Percentiles rank a stretch among this genome's conserved stretches.
Conservation (phyloP, 2,888 invertebrate species). For the Phalangium opilio region DNA sequence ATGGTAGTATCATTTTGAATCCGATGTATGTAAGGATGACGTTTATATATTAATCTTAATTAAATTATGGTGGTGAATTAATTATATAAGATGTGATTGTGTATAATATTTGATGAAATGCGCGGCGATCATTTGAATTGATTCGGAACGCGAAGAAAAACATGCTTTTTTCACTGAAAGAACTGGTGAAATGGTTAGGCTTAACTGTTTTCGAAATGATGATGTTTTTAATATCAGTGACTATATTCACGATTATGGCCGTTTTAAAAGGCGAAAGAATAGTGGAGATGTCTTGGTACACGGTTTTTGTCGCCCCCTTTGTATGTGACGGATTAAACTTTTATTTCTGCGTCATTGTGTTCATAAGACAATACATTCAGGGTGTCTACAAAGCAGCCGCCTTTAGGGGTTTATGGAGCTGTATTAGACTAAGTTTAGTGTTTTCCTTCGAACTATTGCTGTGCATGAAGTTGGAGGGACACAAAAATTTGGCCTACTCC, state of each 20-base stretch:
- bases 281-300: constrained; percentile 57
- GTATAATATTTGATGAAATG: too few relatives aligned
- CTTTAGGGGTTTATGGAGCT: constrained; percentile 63
- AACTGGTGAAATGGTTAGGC: constrained; percentile 84
- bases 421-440: constrained; percentile 61
- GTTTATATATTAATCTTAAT: too few relatives aligned
- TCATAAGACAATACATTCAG: constrained; percentile 76
- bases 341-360: constrained; percentile 88
- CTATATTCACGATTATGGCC: constrained; percentile 67
- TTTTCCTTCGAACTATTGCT: constrained; percentile 82
- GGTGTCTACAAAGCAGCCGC: constrained; percentile 50
- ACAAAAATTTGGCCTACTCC: constrained; percentile 66
- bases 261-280: constrained; percentile 59
- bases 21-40: too few relatives aligned
- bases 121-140: too few relatives aligned
- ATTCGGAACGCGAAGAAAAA: too few relatives aligned
- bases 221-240: constrained; percentile 65
- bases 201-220: constrained; percentile 90
- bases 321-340: constrained; percentile 80
- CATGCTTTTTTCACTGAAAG: constrained; percentile 76
- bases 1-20: too few relatives aligned
- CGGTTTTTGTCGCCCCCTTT: constrained; percentile 78
- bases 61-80: too few relatives aligned
- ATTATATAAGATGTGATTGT: too few relatives aligned
- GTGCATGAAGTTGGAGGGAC: constrained; percentile 69